A percentile compares a stretch with the other conserved stretches of the same genome.
These are phyloP conservation scores for Ormia ochracea DNA, from an alignment of 2,888 invertebrate species.

Conservation along the genomic window DNA sequence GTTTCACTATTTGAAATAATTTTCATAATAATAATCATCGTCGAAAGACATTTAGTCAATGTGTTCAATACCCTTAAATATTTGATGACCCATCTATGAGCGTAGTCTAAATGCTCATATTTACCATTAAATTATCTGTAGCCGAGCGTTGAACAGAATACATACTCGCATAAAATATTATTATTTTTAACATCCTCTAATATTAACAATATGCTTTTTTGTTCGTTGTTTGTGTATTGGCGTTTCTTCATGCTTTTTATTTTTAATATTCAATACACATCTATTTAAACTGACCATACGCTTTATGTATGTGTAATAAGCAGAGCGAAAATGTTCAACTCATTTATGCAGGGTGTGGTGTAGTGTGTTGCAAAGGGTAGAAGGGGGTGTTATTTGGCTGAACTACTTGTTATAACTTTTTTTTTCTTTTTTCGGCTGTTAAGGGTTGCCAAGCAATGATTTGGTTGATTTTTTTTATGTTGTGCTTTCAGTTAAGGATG, in stretches of 20 bases:
- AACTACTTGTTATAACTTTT: conserved; percentile 2
- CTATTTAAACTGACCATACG: conserved; percentile 62
- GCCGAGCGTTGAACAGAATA: background rate
- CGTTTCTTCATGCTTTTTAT: conserved; percentile 1
- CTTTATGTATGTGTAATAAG: conserved; percentile 47
- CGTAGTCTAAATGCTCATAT: conserved; percentile 59
- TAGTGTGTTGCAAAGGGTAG: too few relatives aligned
- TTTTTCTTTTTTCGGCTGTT: conserved; percentile 5
- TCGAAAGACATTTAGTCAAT: conserved; percentile 57
- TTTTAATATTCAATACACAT: conserved; percentile 63
- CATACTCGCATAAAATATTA: conserved; percentile 37
- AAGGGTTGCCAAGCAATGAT: conserved; percentile 54
- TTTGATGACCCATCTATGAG: conserved; percentile 48
- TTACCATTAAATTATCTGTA: conserved; percentile 59
- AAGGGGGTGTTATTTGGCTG: background rate
- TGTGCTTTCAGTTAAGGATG: conserved; percentile 11
- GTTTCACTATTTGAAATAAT: conserved; percentile 28
- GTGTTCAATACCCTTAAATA: conserved; percentile 46
- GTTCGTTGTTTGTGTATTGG: conserved; percentile 18
- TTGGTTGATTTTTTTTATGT: conserved; percentile 17
- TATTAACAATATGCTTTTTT: conserved; percentile 41
- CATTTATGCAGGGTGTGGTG: background rate
- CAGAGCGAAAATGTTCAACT: conserved; percentile 1
- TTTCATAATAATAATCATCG: conserved; percentile 49
- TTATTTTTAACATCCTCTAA: conserved; percentile 51